Evolutionary conservation across 2,888 invertebrate species (phyloP).

Genomic region (Hedychridium roseum): DNA sequence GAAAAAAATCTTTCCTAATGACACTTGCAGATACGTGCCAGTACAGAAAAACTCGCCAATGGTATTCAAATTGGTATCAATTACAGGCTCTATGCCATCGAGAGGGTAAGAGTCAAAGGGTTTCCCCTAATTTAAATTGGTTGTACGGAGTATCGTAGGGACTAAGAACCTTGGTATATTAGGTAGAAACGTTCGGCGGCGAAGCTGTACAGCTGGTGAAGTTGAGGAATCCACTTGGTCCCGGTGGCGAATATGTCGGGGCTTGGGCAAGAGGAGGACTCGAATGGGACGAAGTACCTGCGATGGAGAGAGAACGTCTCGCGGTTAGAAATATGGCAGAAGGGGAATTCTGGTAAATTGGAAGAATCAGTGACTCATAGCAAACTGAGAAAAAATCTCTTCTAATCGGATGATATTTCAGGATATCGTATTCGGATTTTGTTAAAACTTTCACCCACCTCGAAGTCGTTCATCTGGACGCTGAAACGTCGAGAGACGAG

Average conservation of each 20-base stretch:
- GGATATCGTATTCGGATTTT: constrained; percentile 86
- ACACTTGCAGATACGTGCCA: constrained; percentile 67
- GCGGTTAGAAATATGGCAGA: constrained; percentile 71
- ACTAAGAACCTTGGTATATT: too few relatives aligned
- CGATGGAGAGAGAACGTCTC: constrained; percentile 77
- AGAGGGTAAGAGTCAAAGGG: constrained; percentile 71
- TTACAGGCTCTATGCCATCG: constrained; percentile 78
- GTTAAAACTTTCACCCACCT: constrained; percentile 82
- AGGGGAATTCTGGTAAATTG: constrained; percentile 76
- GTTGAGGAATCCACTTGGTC: constrained; percentile 74
- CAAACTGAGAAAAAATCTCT: background rate
- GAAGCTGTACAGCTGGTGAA: constrained; percentile 77
- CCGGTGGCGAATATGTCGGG: constrained; percentile 73
- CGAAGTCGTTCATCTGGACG: constrained; percentile 86
- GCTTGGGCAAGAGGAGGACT: constrained; percentile 75
- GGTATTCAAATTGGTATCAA: constrained; percentile 82
- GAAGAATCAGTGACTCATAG: constrained; percentile 2
- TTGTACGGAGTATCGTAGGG: too few relatives aligned
- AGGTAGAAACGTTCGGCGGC: constrained; percentile 77
- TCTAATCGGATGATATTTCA: constrained; percentile 61
- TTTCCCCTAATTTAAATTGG: too few relatives aligned
- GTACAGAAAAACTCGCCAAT: constrained; percentile 73
- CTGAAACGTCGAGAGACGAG: constrained; percentile 86
- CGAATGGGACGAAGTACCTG: constrained; percentile 81
- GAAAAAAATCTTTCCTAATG: too few relatives aligned